Conservation (phyloP, 2,797 vertebrate genomes). For the Pogonophryne albipinna region DNA sequence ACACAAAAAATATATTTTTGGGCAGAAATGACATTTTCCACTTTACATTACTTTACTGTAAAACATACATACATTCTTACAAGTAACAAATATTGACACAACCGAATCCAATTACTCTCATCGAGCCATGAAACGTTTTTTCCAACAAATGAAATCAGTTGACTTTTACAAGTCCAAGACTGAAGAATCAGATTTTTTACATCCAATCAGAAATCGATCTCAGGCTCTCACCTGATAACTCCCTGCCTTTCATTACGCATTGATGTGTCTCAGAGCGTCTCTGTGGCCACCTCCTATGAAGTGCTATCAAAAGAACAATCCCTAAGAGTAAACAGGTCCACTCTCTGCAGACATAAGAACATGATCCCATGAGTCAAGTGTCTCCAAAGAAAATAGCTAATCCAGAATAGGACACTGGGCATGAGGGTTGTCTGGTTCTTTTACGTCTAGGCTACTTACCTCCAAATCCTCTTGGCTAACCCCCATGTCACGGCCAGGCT, state of each 20-base stretch:
- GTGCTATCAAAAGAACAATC: constrained; percentile 69
- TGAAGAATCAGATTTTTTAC: constrained; percentile 23
- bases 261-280: neutral
- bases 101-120: constrained; percentile 2
- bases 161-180: constrained; percentile 1
- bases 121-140: constrained; percentile 8
- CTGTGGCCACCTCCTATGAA: constrained; percentile 26
- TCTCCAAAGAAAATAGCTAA: constrained; percentile 74
- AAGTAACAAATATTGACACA: neutral
- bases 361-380: constrained; percentile 73
- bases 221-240: constrained; percentile 15
- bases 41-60: neutral
- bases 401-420: constrained; percentile 71
- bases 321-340: constrained; percentile 65
- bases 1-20: neutral
- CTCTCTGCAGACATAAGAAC: constrained; percentile 68
- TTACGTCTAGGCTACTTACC: constrained; percentile 83
- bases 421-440: constrained; percentile 81
- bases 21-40: neutral
- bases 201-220: constrained; percentile 22
- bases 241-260: constrained; percentile 17
- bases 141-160: constrained; percentile 12
- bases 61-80: neutral
- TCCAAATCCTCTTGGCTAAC: constrained; percentile 84
- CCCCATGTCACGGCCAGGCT: constrained; percentile 66